These are phyloP conservation scores for Ganaspis brasiliensis DNA, from an alignment of 2,888 invertebrate genomes.

Conservation along the genomic window DNA sequence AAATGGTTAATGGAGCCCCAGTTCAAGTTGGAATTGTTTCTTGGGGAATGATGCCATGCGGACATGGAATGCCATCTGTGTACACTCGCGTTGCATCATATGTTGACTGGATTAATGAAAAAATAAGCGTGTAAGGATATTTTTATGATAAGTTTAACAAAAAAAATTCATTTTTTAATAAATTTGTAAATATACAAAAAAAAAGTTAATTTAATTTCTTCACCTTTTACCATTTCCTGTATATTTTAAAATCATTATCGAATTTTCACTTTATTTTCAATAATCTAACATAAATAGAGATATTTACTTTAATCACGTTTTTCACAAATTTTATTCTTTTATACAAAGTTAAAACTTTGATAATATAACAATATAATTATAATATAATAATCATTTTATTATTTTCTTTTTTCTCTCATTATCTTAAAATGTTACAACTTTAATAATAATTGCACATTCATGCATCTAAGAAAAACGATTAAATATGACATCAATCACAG, in stretches of 20 bases:
- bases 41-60: constrained; percentile 81
- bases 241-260: too few species aligned
- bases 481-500: neutral
- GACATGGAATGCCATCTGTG: constrained; percentile 77
- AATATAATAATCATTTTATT: too few species aligned
- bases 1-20: constrained; percentile 82
- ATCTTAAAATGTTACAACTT: constrained; percentile 31
- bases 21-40: constrained; percentile 84
- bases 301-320: too few species aligned
- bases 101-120: constrained; percentile 74
- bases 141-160: neutral
- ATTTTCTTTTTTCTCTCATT: neutral
- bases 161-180: neutral
- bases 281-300: too few species aligned
- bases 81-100: constrained; percentile 78
- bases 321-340: too few species aligned
- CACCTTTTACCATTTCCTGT: too few species aligned
- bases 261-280: too few species aligned
- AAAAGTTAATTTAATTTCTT: too few species aligned
- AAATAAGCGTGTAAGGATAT: neutral
- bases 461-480: neutral
- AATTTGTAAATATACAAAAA: too few species aligned
- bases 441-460: neutral
- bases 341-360: too few species aligned
- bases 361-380: too few species aligned